These are phyloP conservation scores for Gnatocerus cornutus DNA, from an alignment of 2,888 invertebrate species.

Conservation along the genomic window DNA sequence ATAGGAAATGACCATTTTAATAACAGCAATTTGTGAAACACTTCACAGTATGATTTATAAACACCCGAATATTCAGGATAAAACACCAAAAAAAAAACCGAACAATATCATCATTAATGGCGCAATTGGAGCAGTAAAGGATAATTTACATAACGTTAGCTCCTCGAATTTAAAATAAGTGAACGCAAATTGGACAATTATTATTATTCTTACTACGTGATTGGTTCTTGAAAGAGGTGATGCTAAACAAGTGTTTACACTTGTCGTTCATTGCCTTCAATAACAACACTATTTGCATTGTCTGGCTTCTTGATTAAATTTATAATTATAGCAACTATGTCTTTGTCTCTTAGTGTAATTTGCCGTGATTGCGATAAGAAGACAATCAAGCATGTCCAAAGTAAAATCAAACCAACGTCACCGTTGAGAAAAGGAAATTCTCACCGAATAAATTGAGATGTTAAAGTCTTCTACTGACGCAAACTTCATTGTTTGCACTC, in stretches of 20 bases:
- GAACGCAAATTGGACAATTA: conserved; percentile 33
- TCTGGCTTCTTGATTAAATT: conserved; percentile 61
- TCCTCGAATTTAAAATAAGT: conserved; percentile 28
- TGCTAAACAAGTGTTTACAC: conserved; percentile 56
- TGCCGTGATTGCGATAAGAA: conserved; percentile 34
- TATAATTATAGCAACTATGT: conserved; percentile 50
- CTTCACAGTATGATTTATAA: conserved; percentile 2
- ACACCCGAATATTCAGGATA: neutral
- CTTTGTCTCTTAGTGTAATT: conserved; percentile 36
- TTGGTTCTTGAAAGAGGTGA: conserved; percentile 51
- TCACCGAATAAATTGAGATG: neutral
- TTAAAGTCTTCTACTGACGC: conserved; percentile 16
- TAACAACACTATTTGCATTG: conserved; percentile 62
- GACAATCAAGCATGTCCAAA: conserved; percentile 24
- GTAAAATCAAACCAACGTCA: neutral
- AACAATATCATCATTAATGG: neutral
- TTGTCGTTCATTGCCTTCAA: conserved; percentile 61
- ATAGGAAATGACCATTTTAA: conserved; percentile 8
- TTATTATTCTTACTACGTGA: conserved; percentile 41
- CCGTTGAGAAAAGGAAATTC: neutral
- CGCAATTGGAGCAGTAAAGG: conserved; percentile 6
- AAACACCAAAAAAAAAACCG: neutral
- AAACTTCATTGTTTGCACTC: conserved; percentile 24
- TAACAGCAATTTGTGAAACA: neutral
- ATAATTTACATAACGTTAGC: conserved; percentile 32